Conservation (phyloP, 2,888 invertebrate species). For the Cryptocephalus primarius region DNA sequence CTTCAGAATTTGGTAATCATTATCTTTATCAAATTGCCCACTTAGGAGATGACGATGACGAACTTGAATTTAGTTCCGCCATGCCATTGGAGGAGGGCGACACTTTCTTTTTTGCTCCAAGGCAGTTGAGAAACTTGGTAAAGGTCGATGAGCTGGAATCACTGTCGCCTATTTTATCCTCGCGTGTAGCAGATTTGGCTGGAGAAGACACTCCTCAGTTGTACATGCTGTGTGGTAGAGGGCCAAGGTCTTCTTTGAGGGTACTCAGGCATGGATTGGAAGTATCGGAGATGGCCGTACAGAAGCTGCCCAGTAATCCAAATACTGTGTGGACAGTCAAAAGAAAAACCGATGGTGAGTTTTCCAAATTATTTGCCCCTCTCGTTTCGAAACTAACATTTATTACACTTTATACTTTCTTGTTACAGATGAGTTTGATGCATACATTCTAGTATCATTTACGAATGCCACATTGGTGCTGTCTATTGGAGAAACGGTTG, state of each 20-base stretch:
- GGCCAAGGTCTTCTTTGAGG: slow-evolving; percentile 85
- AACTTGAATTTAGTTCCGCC: slow-evolving; percentile 95
- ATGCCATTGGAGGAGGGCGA: slow-evolving; percentile 98
- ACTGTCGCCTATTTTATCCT: slow-evolving; percentile 78
- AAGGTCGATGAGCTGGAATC: slow-evolving; percentile 96
- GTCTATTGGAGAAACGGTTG: slow-evolving; percentile 99
- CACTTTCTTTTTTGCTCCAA: slow-evolving; percentile 96
- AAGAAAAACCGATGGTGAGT: slow-evolving; percentile 88
- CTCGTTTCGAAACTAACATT: no score
- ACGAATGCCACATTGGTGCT: slow-evolving; percentile 96
- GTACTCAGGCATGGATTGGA: slow-evolving; percentile 95
- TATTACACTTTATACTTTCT: no score
- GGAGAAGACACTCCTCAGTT: slow-evolving; percentile 99
- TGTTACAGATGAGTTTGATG: slow-evolving; percentile 94
- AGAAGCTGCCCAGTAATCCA: slow-evolving; percentile 98
- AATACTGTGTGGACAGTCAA: slow-evolving; percentile 99
- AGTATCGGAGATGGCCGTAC: slow-evolving; percentile 99
- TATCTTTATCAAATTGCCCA: slow-evolving; percentile 98
- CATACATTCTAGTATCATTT: slow-evolving; percentile 99
- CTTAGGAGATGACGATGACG: slow-evolving; percentile 97
- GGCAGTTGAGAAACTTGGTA: slow-evolving; percentile 86
- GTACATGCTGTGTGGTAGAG: slow-evolving; percentile 91
- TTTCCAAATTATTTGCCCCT: background rate
- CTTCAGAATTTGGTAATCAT: slow-evolving; percentile 99
- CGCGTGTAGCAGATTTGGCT: slow-evolving; percentile 81